Conservation (phyloP, 1,140 invertebrate species). For the Aethina tumida region DNA sequence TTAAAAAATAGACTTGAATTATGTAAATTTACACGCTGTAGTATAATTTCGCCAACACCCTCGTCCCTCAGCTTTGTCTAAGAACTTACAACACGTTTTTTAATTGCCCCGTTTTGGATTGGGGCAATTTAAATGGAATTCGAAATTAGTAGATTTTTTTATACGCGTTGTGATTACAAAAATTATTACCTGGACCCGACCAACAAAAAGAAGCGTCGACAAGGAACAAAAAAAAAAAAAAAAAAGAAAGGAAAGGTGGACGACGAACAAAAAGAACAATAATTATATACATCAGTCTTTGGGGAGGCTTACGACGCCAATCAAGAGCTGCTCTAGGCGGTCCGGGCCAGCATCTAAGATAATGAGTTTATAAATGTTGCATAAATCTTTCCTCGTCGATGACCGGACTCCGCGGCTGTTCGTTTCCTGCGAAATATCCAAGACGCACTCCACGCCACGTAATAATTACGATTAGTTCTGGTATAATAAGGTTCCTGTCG, state of each 20-base stretch:
- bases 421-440: slow-evolving; percentile 22
- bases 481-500: slow-evolving; percentile 21
- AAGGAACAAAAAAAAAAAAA: slow-evolving; percentile 14
- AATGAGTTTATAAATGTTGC: slow-evolving; percentile 39
- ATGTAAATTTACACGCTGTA: too few species aligned
- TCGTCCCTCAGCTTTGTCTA: too few species aligned
- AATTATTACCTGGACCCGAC: slow-evolving; percentile 23
- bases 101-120: too few species aligned
- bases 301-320: slow-evolving; percentile 28
- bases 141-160: too few species aligned
- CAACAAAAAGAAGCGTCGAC: slow-evolving; percentile 8
- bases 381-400: slow-evolving; percentile 31
- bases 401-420: slow-evolving; percentile 7
- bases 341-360: slow-evolving; percentile 27
- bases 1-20: too few species aligned
- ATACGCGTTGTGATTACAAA: slow-evolving; percentile 22
- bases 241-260: not conserved
- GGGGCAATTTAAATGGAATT: too few species aligned
- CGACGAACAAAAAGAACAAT: slow-evolving; percentile 14
- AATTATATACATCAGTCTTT: slow-evolving; percentile 25
- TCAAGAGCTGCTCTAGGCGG: slow-evolving; percentile 29
- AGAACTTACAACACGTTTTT: too few species aligned
- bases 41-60: too few species aligned
- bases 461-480: slow-evolving; percentile 23
- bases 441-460: slow-evolving; percentile 14